Conservation (phyloP, 2,797 vertebrate genomes). For the Muraenolepis orangiensis region DNA sequence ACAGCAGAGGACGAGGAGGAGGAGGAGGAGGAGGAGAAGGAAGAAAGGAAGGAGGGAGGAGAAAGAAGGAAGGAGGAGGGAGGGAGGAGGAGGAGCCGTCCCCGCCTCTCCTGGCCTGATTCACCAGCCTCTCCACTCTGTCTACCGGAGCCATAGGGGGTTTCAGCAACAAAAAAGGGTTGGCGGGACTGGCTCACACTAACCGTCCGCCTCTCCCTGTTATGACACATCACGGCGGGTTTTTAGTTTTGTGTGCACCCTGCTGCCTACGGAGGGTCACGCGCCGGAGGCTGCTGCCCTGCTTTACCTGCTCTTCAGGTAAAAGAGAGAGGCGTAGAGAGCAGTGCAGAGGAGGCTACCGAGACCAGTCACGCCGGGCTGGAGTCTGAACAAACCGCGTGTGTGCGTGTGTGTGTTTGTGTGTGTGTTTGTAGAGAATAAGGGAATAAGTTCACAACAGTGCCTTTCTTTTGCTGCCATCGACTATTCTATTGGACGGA, state of each 20-base stretch:
- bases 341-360: constrained; percentile 46
- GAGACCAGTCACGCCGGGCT: constrained; percentile 21
- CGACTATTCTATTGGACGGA: constrained; percentile 38
- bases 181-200: constrained; percentile 11
- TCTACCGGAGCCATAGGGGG: neutral
- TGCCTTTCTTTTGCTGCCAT: constrained; percentile 31
- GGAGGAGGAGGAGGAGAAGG: constrained; percentile 6
- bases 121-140: constrained; percentile 46
- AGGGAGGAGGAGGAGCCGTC: constrained; percentile 62
- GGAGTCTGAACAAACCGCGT: neutral
- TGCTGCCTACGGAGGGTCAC: constrained; percentile 47
- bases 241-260: constrained; percentile 63
- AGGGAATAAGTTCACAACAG: neutral
- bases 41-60: constrained; percentile 65
- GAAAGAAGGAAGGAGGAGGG: constrained; percentile 63
- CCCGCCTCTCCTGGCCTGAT: constrained; percentile 62
- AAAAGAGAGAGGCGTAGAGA: constrained; percentile 39
- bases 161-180: neutral
- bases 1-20: constrained; percentile 17
- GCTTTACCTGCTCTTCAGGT: constrained; percentile 41
- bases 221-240: constrained; percentile 60
- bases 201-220: constrained; percentile 57
- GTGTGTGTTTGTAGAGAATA: neutral
- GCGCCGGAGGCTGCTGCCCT: constrained; percentile 50
- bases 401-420: neutral